phyloP scores from a whole-genome alignment of 1,140 invertebrate species.

The Brachionus rotundiformis region DNA sequence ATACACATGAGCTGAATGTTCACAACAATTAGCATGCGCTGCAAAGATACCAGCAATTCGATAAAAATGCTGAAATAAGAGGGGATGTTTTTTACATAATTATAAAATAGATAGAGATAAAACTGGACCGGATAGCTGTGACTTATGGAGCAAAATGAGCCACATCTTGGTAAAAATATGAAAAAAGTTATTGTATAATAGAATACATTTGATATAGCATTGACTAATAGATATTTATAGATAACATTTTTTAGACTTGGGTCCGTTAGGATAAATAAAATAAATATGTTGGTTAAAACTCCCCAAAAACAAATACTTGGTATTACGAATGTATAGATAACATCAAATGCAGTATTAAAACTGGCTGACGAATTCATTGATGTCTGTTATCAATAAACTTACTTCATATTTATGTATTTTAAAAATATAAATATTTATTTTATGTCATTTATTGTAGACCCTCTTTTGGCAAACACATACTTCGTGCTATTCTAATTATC shows the following conservation, averaged over 20 bases:
- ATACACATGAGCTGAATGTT: not conserved
- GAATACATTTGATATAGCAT: not conserved
- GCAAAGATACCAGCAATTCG: not conserved
- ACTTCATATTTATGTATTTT: not conserved
- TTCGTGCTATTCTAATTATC: not conserved
- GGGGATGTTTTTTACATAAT: constrained; percentile 7
- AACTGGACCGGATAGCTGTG: not conserved
- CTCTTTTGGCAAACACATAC: not conserved
- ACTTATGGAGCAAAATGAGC: not conserved
- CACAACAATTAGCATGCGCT: not conserved
- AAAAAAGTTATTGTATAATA: constrained; percentile 3
- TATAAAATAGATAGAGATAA: constrained; percentile 25
- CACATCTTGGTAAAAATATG: constrained; percentile 15
- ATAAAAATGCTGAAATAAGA: not conserved
- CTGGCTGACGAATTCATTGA: not conserved
- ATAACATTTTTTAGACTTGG: not conserved
- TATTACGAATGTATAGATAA: constrained; percentile 6
- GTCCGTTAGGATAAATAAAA: not conserved
- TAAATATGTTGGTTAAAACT: not conserved
- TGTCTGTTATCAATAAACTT: not conserved
- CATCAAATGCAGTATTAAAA: not conserved
- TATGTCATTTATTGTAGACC: not conserved
- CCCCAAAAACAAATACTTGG: not conserved
- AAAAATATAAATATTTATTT: not conserved
- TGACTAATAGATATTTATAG: constrained; percentile 1